phyloP scores from a whole-genome alignment of 2,797 vertebrate species.

The Numenius phaeopus region DNA sequence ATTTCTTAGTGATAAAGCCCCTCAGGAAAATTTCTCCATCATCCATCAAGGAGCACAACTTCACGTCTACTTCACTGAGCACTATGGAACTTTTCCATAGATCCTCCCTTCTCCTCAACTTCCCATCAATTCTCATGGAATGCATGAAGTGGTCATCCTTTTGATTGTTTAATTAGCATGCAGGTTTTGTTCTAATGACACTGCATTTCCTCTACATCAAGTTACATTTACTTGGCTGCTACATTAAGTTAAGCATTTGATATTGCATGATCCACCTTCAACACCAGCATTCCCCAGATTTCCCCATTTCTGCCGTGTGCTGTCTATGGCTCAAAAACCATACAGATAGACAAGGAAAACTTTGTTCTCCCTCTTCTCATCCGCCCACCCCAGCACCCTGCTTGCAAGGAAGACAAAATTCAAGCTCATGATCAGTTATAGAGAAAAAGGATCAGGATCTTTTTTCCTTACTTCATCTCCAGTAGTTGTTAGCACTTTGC shows the following conservation, averaged over 20 bases:
- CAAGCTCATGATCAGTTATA: neutral
- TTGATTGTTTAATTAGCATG: neutral
- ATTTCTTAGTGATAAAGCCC: fast-evolving
- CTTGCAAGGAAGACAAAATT: neutral
- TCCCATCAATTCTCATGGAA: neutral
- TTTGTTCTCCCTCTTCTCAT: neutral
- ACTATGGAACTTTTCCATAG: neutral
- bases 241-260: neutral
- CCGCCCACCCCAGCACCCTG: neutral
- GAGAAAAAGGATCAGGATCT: neutral
- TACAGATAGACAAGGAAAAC: fast-evolving
- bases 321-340: neutral
- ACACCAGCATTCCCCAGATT: neutral
- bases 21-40: neutral
- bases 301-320: neutral
- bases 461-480: neutral
- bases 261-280: neutral
- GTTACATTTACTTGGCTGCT: neutral
- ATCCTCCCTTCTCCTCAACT: neutral
- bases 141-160: neutral
- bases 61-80: neutral
- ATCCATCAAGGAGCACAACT: neutral
- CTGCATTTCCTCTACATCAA: neutral
- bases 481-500: neutral
- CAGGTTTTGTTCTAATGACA: neutral